These are phyloP conservation scores for Eublepharis macularius DNA, from an alignment of 2,113 vertebrate species.

Conservation along the genomic window DNA sequence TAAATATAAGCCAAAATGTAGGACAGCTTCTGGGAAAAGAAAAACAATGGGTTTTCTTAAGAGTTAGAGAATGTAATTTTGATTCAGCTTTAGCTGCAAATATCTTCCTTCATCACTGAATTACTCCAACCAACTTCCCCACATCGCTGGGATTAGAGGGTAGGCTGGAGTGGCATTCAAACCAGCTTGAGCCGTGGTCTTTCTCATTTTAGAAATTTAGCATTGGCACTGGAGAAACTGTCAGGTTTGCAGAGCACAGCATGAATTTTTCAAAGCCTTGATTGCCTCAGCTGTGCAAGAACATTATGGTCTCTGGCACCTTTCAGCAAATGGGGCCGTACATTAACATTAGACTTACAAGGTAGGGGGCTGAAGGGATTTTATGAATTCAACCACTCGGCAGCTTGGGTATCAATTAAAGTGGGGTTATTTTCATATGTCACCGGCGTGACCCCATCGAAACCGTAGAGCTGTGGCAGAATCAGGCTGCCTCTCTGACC, in stretches of 20 bases:
- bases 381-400: constrained; percentile 52
- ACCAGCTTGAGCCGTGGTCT: neutral
- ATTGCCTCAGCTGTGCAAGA: constrained; percentile 20
- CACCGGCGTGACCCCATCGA: constrained; percentile 44
- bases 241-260: constrained; percentile 20
- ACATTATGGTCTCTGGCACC: constrained; percentile 6
- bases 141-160: neutral
- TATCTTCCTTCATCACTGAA: neutral
- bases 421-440: constrained; percentile 59
- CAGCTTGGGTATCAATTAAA: constrained; percentile 65
- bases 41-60: no score
- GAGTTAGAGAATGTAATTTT: no score
- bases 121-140: neutral
- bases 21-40: no score
- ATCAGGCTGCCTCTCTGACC: constrained; percentile 61
- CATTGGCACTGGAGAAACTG: neutral
- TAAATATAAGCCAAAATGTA: no score
- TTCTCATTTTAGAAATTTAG: neutral
- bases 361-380: constrained; percentile 47
- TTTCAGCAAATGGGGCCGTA: constrained; percentile 1
- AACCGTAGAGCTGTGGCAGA: constrained; percentile 39
- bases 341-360: constrained; percentile 58
- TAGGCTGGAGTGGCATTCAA: neutral
- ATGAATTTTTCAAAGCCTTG: constrained; percentile 44
- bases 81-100: no score